Conservation (phyloP, 2,888 invertebrate species). For the Acrobasis suavella region DNA sequence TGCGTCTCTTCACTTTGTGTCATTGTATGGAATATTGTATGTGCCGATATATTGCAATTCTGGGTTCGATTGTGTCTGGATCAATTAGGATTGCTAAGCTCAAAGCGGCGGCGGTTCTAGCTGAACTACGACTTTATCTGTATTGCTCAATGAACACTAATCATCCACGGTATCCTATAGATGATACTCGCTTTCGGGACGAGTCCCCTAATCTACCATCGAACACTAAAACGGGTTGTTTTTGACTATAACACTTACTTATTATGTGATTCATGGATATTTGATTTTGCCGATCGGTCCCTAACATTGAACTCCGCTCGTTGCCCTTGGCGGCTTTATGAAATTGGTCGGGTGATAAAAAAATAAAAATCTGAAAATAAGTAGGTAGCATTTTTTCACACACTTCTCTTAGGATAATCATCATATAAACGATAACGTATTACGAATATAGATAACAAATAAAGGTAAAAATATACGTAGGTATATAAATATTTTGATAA, state of each 20-base stretch:
- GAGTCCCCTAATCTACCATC: slow-evolving; percentile 73
- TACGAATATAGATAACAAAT: slow-evolving; percentile 66
- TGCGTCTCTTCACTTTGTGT: slow-evolving; percentile 38
- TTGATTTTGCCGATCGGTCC: slow-evolving; percentile 66
- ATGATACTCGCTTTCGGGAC: slow-evolving; percentile 57
- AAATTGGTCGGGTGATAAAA: slow-evolving; percentile 78
- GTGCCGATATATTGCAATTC: slow-evolving; percentile 43
- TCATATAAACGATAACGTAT: slow-evolving; percentile 66
- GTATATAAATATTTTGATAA: slow-evolving; percentile 71
- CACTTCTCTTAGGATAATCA: slow-evolving; percentile 71
- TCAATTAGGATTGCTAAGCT: slow-evolving; percentile 59
- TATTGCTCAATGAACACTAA: slow-evolving; percentile 50
- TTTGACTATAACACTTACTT: slow-evolving; percentile 70
- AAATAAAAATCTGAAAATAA: slow-evolving; percentile 83
- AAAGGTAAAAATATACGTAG: slow-evolving; percentile 59
- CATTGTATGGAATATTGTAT: slow-evolving; percentile 43
- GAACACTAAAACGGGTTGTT: slow-evolving; percentile 65
- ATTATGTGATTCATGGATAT: slow-evolving; percentile 61
- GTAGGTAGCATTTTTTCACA: slow-evolving; percentile 80
- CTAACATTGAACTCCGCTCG: slow-evolving; percentile 61
- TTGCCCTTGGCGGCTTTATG: slow-evolving; percentile 63
- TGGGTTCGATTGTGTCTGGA: slow-evolving; percentile 41
- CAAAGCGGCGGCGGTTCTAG: slow-evolving; percentile 68
- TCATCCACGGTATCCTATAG: slow-evolving; percentile 64
- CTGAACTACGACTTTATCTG: slow-evolving; percentile 56